phyloP scores from a whole-genome alignment of 2,888 invertebrate genomes.

The Theristus sp. region DNA sequence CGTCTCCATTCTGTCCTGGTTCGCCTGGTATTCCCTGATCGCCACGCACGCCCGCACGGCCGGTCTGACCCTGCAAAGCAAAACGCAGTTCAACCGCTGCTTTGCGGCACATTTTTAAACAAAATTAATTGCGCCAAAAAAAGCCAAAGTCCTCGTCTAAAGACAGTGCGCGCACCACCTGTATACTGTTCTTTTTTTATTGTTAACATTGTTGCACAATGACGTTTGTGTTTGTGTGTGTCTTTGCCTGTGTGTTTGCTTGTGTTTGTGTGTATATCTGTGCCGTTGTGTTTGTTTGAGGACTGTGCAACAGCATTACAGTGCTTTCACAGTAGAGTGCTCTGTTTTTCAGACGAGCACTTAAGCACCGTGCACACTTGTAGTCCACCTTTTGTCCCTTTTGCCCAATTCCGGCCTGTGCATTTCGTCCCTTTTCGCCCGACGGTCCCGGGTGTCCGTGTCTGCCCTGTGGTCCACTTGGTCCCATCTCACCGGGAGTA shows the following conservation, averaged over 20 bases:
- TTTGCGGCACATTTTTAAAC: background rate
- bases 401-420: background rate
- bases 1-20: background rate
- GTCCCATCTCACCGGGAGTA: slow-evolving; percentile 1
- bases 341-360: no score
- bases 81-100: background rate
- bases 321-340: no score
- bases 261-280: background rate
- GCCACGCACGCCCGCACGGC: background rate
- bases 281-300: no score
- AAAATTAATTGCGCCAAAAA: background rate
- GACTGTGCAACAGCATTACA: no score
- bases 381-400: background rate
- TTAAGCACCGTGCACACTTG: no score
- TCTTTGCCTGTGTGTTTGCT: background rate
- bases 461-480: background rate
- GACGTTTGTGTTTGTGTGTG: background rate
- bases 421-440: background rate
- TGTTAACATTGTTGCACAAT: background rate
- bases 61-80: background rate
- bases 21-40: background rate
- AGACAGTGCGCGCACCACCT: no score
- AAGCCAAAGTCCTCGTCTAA: no score
- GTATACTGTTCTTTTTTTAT: no score
- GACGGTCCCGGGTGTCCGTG: no score